A percentile compares a stretch with the other conserved stretches of the same genome.
phyloP scores from a whole-genome alignment of 2,797 vertebrate genomes.

The Poecilia velifera region DNA sequence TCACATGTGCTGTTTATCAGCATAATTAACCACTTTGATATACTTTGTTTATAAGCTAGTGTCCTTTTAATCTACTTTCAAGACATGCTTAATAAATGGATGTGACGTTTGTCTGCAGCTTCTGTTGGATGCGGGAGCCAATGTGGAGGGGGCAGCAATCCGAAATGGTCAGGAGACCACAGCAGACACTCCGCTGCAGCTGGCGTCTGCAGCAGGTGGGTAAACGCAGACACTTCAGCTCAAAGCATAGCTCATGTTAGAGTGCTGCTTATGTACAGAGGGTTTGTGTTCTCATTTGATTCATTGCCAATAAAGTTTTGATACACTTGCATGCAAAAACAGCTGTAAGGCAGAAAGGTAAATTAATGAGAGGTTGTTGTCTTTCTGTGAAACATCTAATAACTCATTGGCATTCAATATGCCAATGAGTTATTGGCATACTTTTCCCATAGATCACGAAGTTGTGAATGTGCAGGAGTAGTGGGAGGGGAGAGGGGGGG shows the following conservation, averaged over 20 bases:
- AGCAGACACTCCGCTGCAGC: constrained; percentile 91
- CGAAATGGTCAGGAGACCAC: constrained; percentile 91
- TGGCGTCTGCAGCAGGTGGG: constrained; percentile 96
- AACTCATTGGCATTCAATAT: not conserved
- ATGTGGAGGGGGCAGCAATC: constrained; percentile 91
- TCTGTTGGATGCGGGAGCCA: constrained; percentile 92
- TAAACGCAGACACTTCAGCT: constrained; percentile 18
- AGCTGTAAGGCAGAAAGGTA: constrained; percentile 9
- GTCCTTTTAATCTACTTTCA: not conserved
- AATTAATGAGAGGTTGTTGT: constrained; percentile 5
- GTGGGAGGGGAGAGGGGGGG: constrained; percentile 29
- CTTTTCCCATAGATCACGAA: constrained; percentile 21
- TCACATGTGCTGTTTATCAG: not conserved
- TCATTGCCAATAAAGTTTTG: constrained; percentile 21
- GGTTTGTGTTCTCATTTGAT: constrained; percentile 18
- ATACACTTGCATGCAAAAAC: constrained; percentile 12
- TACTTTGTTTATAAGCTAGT: not conserved
- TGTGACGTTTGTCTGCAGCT: constrained; percentile 79
- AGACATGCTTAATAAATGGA: constrained; percentile 46
- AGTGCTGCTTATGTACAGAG: not conserved
- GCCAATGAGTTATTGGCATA: not conserved
- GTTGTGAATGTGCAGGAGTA: constrained; percentile 25
- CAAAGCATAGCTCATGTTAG: constrained; percentile 36
- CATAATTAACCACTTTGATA: not conserved
- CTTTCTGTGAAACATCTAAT: constrained; percentile 10